These are phyloP conservation scores for Acronicta leporina DNA, from an alignment of 2,888 invertebrate genomes.

Conservation along the genomic window DNA sequence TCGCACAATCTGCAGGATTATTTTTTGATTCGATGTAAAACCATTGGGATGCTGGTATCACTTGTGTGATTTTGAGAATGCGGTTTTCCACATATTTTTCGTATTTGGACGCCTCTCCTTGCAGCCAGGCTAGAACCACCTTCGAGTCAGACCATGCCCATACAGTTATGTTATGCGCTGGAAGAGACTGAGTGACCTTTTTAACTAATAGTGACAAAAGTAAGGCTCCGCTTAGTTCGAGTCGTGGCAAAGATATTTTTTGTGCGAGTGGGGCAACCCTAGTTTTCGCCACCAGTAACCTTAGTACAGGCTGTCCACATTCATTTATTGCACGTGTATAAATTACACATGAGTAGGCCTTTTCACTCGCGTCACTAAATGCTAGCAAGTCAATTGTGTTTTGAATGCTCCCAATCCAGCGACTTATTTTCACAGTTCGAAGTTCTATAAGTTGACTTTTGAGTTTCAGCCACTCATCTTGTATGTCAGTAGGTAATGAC, in stretches of 20 bases:
- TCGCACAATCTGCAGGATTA: constrained; percentile 57
- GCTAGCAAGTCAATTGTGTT: constrained; percentile 34
- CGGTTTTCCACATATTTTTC: constrained; percentile 35
- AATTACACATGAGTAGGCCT: constrained; percentile 40
- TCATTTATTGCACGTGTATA: constrained; percentile 18
- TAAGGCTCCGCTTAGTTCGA: constrained; percentile 43
- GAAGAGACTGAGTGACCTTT: constrained; percentile 9
- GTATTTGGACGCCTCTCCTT: constrained; percentile 19
- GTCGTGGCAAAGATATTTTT: constrained; percentile 33
- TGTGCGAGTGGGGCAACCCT: constrained; percentile 41
- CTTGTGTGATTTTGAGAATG: constrained; percentile 30
- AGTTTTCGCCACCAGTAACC: constrained; percentile 37
- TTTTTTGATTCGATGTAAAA: constrained; percentile 33
- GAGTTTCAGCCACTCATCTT: constrained; percentile 7
- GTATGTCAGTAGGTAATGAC: constrained; percentile 4
- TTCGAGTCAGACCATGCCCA: constrained; percentile 40
- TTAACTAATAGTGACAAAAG: constrained; percentile 29
- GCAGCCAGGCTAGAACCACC: constrained; percentile 36
- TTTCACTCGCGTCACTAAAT: constrained; percentile 48
- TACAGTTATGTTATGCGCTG: constrained; percentile 2
- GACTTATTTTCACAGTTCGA: constrained; percentile 3
- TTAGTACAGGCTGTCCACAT: constrained; percentile 4
- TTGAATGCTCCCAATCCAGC: constrained; percentile 25
- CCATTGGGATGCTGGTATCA: constrained; percentile 25
- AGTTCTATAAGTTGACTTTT: constrained; percentile 1